Base-by-base conservation (phyloP, 2,888 invertebrate genomes). In the Cyaniris semiargus region DNA sequence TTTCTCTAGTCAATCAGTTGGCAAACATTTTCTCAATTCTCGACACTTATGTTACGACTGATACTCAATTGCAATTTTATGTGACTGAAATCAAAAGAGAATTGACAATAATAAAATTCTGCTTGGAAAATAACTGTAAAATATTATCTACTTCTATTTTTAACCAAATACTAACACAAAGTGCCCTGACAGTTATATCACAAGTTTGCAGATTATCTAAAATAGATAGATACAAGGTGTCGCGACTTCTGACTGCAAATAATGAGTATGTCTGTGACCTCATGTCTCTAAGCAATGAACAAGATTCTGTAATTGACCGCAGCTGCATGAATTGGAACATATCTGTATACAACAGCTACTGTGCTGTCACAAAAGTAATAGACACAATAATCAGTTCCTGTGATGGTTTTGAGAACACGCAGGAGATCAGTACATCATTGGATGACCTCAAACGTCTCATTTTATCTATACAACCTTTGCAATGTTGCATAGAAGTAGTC, bases 401-500 rank as follows among this genome's bases (percentile, higher is more conserved):
- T 53, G 90, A 92, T 82, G 86, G 85, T 3, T 81, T 84, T 53
- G 88, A 89, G 79, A 86, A 86, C 78, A 83, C 87, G 23, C 90
- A 91, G 76, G 89, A 90, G 48, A 89, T 92, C 60, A 87, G 86
- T 8, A 85, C 88, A n/a, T 88, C 91, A 1, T 85, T 95, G 79
- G 94, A 94, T 76, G 92, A 94, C 80, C 87, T 94, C 13, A 94
- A 92, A 85, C 86, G 92, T 5, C 87, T 94, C 74, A 85, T 95
- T n/a, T 84, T 94, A 75, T 89, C 90, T 53, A 90, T 95, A 75
- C 89, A 91, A 79, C 94, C 95, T 27, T 80, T 92, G 60, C 87
- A 89, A 79, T 89, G 90, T 81, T 94, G 95, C 82, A 86, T 95
- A 76, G 96, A 96, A 89, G 92, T 96, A 0, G 93, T 97, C 77